Conservation (phyloP, 2,113 vertebrate species). For the Callospermophilus lateralis region DNA sequence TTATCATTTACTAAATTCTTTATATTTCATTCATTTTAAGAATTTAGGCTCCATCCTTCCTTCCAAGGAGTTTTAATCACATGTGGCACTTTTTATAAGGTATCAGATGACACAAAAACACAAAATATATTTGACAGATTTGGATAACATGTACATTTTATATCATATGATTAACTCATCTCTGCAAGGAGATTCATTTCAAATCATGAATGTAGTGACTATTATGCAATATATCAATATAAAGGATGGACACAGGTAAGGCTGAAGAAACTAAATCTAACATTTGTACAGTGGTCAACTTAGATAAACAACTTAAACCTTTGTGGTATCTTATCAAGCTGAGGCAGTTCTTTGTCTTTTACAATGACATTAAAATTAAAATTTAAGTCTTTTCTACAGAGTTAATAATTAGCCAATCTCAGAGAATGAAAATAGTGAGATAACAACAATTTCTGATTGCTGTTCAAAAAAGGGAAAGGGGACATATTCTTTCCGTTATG, state of each 20-base stretch:
- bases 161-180: constrained; percentile 47
- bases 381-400: constrained; percentile 85
- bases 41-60: not conserved
- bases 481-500: constrained; percentile 61
- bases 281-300: constrained; percentile 84
- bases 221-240: constrained; percentile 80
- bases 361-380: constrained; percentile 88
- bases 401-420: constrained; percentile 87
- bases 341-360: constrained; percentile 82
- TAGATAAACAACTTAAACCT: constrained; percentile 85
- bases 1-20: not conserved
- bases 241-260: constrained; percentile 70
- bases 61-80: constrained; percentile 33
- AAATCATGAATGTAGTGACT: constrained; percentile 64
- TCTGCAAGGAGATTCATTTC: constrained; percentile 68
- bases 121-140: constrained; percentile 69
- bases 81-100: not conserved
- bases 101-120: not conserved
- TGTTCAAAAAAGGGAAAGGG: constrained; percentile 62
- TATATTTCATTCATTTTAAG: not conserved
- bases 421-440: constrained; percentile 85
- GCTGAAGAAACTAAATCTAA: constrained; percentile 73
- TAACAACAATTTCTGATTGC: constrained; percentile 74
- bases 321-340: constrained; percentile 81
- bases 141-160: constrained; percentile 59